These are phyloP conservation scores for Castor canadensis DNA, from an alignment of 2,113 vertebrate species.

Conservation along the genomic window DNA sequence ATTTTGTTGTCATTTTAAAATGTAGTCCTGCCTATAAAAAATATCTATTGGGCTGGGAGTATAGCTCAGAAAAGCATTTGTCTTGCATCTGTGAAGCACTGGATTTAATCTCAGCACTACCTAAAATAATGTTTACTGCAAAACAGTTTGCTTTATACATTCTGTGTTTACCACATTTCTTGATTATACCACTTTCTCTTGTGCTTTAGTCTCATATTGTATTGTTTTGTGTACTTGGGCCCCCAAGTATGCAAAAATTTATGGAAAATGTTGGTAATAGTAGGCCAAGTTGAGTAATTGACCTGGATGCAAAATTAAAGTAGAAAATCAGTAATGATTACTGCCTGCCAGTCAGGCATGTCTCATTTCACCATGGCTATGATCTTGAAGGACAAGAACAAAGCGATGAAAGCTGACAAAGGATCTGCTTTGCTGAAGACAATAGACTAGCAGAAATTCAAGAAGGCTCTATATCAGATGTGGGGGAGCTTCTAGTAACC, in stretches of 20 bases:
- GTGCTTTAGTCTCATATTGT: background rate
- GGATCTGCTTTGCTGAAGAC: background rate
- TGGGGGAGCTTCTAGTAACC: no score
- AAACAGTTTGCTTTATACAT: background rate
- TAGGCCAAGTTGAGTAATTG: background rate
- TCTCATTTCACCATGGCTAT: background rate
- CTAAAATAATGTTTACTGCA: background rate
- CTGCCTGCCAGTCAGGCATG: background rate
- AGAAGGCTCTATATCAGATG: background rate
- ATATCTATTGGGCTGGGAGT: background rate
- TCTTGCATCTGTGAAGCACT: background rate
- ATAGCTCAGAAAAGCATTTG: background rate
- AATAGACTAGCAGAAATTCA: background rate
- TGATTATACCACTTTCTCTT: background rate
- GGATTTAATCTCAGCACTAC: background rate
- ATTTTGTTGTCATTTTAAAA: background rate
- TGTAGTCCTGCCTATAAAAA: background rate
- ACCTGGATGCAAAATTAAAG: background rate
- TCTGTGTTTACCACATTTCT: no score
- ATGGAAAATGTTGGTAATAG: background rate
- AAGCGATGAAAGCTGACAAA: background rate
- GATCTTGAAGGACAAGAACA: background rate
- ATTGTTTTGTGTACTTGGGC: background rate
- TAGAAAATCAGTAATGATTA: background rate
- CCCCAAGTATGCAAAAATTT: background rate